Conservation (phyloP, 30 jellyfish, hydroid and myxozoan species). For the Aurelia aurita region DNA sequence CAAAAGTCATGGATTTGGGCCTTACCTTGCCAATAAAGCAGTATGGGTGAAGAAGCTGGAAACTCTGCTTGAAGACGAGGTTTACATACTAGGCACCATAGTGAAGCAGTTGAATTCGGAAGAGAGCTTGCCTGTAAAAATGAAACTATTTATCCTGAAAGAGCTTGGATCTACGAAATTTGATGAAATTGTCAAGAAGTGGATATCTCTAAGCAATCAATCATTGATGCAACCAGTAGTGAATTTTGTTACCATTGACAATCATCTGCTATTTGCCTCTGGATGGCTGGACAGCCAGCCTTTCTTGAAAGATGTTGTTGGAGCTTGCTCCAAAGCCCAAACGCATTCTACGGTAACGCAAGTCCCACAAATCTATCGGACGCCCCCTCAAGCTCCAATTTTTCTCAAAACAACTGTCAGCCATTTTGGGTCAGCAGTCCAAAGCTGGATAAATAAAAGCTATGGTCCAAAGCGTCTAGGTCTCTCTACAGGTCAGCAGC, state of each 20-base stretch:
- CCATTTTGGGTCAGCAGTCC: slow-evolving; percentile 46
- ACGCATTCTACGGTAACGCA: no score
- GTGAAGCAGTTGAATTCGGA: slow-evolving; percentile 41
- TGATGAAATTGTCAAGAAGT: slow-evolving; percentile 12
- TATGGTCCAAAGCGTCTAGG: slow-evolving; percentile 21
- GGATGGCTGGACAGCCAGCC: slow-evolving; percentile 52
- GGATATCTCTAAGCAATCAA: slow-evolving; percentile 22
- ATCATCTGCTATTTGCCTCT: background rate
- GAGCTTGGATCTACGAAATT: slow-evolving; percentile 40
- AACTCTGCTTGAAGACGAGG: slow-evolving; percentile 39
- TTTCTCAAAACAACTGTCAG: background rate
- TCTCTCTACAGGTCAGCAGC: slow-evolving; percentile 4
- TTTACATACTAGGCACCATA: slow-evolving; percentile 44
- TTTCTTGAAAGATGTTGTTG: background rate
- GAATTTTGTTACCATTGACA: slow-evolving; percentile 22
- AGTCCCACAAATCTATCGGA: no score
- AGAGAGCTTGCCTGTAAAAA: slow-evolving; percentile 28
- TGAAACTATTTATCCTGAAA: slow-evolving; percentile 33
- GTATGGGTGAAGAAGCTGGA: slow-evolving; percentile 46
- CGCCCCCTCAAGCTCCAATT: no score
- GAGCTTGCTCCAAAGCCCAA: slow-evolving; percentile 48
- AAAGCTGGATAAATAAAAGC: slow-evolving; percentile 35
- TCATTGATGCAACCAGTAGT: slow-evolving; percentile 25
- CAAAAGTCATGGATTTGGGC: slow-evolving; percentile 54
- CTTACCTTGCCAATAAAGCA: slow-evolving; percentile 16